Conservation (phyloP, 2,888 invertebrate genomes). For the Tolmerus cingulatus region DNA sequence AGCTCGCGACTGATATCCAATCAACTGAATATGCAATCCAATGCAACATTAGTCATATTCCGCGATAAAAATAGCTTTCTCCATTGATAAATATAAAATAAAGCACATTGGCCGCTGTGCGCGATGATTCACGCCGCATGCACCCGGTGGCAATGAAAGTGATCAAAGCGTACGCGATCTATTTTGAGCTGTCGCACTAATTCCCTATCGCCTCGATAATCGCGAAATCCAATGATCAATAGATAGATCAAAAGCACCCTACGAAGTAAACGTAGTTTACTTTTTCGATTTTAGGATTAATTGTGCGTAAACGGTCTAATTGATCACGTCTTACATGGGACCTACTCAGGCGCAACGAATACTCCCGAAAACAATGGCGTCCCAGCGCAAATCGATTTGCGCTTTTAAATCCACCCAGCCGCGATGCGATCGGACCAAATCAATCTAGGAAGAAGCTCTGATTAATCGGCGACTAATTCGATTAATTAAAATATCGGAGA, state of each 20-base stretch:
- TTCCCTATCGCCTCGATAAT: slow-evolving; percentile 6
- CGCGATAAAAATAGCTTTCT: slow-evolving; percentile 26
- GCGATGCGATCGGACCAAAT: not conserved
- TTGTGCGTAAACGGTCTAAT: not conserved
- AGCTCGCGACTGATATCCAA: not conserved
- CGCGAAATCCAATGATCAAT: not conserved
- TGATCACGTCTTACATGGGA: not conserved
- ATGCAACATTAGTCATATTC: slow-evolving; percentile 3
- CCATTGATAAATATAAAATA: not conserved
- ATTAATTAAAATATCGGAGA: not conserved
- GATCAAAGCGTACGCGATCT: slow-evolving; percentile 8
- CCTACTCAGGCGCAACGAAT: not conserved
- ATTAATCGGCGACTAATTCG: not conserved
- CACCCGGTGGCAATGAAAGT: slow-evolving; percentile 12
- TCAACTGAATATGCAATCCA: not conserved
- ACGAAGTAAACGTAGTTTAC: not conserved
- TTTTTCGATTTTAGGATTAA: not conserved
- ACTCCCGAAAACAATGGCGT: not conserved
- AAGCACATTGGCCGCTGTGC: not conserved
- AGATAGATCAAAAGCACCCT: not conserved
- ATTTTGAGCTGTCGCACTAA: not conserved
- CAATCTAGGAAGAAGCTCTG: not conserved
- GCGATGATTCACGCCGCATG: slow-evolving; percentile 13
- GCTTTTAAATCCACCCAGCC: not conserved
- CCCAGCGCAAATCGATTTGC: not conserved